Base-by-base conservation (phyloP, 2,888 invertebrate species). In the Drosophila longiperda region DNA sequence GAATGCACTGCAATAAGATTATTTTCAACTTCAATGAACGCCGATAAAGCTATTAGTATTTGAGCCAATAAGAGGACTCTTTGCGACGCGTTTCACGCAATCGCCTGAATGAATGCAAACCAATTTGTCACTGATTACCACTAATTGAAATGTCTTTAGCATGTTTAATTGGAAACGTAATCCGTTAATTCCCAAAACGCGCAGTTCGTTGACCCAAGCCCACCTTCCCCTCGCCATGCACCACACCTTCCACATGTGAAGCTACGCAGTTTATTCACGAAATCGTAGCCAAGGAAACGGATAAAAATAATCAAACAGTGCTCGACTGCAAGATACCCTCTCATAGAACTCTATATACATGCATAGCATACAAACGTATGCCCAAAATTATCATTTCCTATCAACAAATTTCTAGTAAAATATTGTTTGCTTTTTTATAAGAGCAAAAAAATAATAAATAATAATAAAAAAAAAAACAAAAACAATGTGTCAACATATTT, bases 81-180 rank as follows among this genome's bases (percentile, higher is more conserved):
- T 48, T 54, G 34, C 53, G 23, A 5, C 45, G 42, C 53, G 34
- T 26, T 23, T 12, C 34, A 15, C 36, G 42, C 52, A 60, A 61
- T 38, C 61, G 42, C n/a, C 36, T 34, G 45, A 26, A 52, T 55
- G 50, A 64, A 73, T 69, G 80, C 63, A 48, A 66, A 66, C 32
- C 65, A 59, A 81, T 84, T 87, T 74, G 60, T 59, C 66, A 50
- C 65, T 59, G 76, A 76, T 78, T 78, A 74, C 50, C 63, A 55
- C 70, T 71, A 84, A 84, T 87, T 83, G 60, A 71, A 74, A 73
- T 74, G 75, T 62, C 73, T 61, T 66, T 26, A 79, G 68, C 75
- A 72, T 77, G 70, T 63, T 61, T 36, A 75, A 80, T 80, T 80
- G 73, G 69, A 79, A 72, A 62, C 71, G 68, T 75, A 82, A 82